Base-by-base conservation (phyloP, 2,888 invertebrate species). In the Phragmatobia fuliginosa region DNA sequence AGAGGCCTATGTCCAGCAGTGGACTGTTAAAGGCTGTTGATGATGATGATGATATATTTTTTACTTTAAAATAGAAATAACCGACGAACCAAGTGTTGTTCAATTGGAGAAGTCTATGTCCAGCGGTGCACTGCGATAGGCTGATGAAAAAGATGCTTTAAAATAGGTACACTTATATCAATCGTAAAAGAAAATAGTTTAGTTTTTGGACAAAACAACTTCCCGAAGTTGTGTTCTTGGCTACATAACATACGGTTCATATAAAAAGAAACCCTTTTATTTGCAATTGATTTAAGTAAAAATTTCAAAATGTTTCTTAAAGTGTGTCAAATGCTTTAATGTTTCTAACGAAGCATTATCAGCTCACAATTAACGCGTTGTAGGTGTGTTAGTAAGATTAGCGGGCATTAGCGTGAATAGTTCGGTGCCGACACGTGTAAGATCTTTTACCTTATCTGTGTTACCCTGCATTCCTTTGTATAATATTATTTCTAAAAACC, bases 331-430 rank as follows among this genome's bases (percentile, higher is more conserved):
- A 79, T 79, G 70, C 71, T 76, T 71, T 79, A 81, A 81, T 80
- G 68, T 75, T 67, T 41, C 77, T 80, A 80, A 80, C 80, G 66
- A 81, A 77, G 77, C 71, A 71, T 80, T 80, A 80, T 80, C 82
- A 73, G 81, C 69, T 62, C 28, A 64, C 69, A 75, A 79, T 80
- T 80, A 80, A 70, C 82, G 62, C 64, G 38, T 70, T 74, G 72
- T 71, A 70, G 62, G 70, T 45, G 63, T 63, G 69, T 81, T 79
- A 82, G 82, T 66, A 49, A 71, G 75, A 62, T 82, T 80, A 80
- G 74, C 72, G 60, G 71, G 70, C 66, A 72, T 75, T 72, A 78
- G 66, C 68, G 21, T 59, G 62, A 61, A 72, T 59, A 72, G 59
- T 52, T 10, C 49, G n/a, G 49, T n/a, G 45, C 68, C 63, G 63